Conservation (phyloP, 2,113 vertebrate genomes). For the Rana temporaria region DNA sequence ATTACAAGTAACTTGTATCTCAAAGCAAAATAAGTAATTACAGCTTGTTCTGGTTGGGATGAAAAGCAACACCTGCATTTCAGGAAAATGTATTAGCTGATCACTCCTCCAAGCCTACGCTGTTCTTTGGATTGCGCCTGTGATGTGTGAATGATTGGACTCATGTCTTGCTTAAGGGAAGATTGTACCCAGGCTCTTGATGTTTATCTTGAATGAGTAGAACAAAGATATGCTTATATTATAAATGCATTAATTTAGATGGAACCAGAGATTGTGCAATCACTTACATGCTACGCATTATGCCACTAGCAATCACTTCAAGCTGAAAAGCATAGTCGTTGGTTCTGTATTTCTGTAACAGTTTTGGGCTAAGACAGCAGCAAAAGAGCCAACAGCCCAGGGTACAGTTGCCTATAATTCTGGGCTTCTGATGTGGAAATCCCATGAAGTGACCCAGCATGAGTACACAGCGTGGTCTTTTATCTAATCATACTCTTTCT, state of each 20-base stretch:
- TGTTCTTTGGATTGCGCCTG: not conserved
- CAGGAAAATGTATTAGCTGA: not conserved
- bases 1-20: conserved; percentile 29
- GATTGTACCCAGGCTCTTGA: not conserved
- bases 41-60: conserved; percentile 36
- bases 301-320: too few species aligned
- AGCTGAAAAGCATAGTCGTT: too few species aligned
- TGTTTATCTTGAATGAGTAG: not conserved
- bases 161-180: not conserved
- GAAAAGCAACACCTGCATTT: conserved; percentile 21
- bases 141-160: not conserved
- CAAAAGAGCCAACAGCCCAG: too few species aligned
- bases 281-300: too few species aligned
- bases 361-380: too few species aligned
- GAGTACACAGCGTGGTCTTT: too few species aligned
- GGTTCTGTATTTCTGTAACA: too few species aligned
- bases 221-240: not conserved
- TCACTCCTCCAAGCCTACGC: not conserved
- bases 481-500: too few species aligned
- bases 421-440: too few species aligned
- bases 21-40: conserved; percentile 38
- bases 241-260: not conserved
- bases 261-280: not conserved
- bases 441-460: too few species aligned
- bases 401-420: too few species aligned